Conservation (phyloP, 2,797 vertebrate species). For the Hafferia zeledoni region DNA sequence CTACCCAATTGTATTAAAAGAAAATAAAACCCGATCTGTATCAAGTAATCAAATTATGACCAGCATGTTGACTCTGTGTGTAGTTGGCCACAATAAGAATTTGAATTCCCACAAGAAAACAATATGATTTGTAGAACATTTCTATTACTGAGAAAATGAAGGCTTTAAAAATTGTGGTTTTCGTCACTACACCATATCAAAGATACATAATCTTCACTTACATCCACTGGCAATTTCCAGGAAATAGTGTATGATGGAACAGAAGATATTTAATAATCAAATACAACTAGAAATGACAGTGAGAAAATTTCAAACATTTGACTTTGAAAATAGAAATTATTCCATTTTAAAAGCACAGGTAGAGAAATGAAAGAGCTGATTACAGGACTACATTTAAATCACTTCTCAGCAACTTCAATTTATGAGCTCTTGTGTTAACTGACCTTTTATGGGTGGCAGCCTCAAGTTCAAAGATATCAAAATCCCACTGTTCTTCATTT, state of each 20-base stretch:
- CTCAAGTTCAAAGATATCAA: conserved; percentile 94
- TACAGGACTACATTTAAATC: conserved; percentile 22
- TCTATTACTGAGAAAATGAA: neutral
- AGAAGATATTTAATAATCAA: neutral
- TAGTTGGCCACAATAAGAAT: neutral
- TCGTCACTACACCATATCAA: neutral
- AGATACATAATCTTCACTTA: neutral
- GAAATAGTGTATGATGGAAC: neutral
- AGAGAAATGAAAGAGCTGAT: neutral
- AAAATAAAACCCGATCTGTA: conserved; percentile 18
- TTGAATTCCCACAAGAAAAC: neutral
- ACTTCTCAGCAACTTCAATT: neutral
- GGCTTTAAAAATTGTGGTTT: neutral
- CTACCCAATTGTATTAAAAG: neutral
- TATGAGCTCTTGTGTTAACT: conserved; percentile 30
- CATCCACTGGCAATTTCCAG: neutral
- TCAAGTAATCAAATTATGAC: neutral
- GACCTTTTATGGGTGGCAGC: conserved; percentile 92
- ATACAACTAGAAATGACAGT: neutral
- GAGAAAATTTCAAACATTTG: neutral
- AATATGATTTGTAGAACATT: neutral
- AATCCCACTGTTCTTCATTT: conserved; percentile 94
- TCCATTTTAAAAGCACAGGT: neutral
- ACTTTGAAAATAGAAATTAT: conserved; percentile 12
- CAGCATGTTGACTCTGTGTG: neutral